phyloP scores from a whole-genome alignment of 2,113 vertebrate species.

The Eurypyga helias region DNA sequence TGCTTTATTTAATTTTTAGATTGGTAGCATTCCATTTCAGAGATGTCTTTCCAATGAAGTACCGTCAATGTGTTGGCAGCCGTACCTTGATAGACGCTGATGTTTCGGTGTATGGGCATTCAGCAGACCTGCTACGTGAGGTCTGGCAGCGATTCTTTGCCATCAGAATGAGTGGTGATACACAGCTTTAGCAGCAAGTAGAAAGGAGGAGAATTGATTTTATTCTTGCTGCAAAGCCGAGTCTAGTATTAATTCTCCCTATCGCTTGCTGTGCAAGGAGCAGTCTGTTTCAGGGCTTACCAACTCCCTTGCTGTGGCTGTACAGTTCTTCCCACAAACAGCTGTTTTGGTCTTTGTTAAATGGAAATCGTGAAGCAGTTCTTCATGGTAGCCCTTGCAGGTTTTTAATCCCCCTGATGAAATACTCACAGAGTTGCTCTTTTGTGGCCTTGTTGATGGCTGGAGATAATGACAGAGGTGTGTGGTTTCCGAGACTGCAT shows the following conservation, averaged over 20 bases:
- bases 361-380: neutral
- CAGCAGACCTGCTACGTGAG: neutral
- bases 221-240: neutral
- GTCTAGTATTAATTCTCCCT: neutral
- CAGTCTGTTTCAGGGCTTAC: neutral
- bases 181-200: neutral
- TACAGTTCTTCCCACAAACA: neutral
- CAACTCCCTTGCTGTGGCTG: neutral
- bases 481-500: neutral
- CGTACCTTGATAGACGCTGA: neutral
- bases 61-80: neutral
- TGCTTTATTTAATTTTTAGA: neutral
- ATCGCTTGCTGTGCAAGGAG: neutral
- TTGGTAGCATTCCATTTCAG: neutral
- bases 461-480: neutral
- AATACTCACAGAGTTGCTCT: neutral
- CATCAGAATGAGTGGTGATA: neutral
- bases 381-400: neutral
- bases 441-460: neutral
- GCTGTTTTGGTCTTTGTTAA: neutral
- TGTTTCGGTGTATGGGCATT: neutral
- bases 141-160: neutral
- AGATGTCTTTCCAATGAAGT: neutral
- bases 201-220: neutral
- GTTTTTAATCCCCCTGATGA: neutral